A percentile compares a stretch with the other conserved stretches of the same genome.
Evolutionary conservation across 2,113 vertebrate species (phyloP).

Genomic region (Callorhinus ursinus): DNA sequence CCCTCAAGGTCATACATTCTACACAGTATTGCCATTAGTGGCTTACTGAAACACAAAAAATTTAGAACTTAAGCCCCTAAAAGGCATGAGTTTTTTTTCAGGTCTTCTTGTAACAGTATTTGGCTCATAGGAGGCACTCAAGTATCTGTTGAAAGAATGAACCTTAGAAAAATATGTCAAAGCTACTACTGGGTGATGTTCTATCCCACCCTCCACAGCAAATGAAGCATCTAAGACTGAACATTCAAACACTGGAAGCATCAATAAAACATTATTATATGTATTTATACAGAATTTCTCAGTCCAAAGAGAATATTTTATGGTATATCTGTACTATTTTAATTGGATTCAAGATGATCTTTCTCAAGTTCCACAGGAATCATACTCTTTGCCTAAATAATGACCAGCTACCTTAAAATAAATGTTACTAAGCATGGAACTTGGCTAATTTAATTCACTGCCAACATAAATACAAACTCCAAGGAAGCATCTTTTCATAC

Average conservation of each 20-base stretch:
- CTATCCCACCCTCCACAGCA: neutral
- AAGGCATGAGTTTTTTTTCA: neutral
- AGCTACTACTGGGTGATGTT: neutral
- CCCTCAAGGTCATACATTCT: neutral
- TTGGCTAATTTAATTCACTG: neutral
- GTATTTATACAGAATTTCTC: neutral
- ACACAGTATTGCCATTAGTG: neutral
- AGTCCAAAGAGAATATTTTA: neutral
- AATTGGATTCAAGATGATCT: neutral
- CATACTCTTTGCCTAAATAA: neutral
- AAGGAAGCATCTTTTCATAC: neutral
- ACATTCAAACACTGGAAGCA: neutral
- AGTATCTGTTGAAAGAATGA: slow-evolving; percentile 18
- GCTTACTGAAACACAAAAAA: neutral
- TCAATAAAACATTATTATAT: neutral
- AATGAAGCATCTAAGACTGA: neutral
- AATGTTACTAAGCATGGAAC: neutral
- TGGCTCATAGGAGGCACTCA: neutral
- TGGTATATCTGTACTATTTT: neutral
- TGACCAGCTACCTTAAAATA: neutral
- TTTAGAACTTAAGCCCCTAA: neutral
- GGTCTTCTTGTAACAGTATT: neutral
- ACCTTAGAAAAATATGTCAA: neutral
- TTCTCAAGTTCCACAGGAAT: neutral
- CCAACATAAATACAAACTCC: neutral